Conservation (phyloP, 2,888 invertebrate genomes). For the Byasa hedistus region DNA sequence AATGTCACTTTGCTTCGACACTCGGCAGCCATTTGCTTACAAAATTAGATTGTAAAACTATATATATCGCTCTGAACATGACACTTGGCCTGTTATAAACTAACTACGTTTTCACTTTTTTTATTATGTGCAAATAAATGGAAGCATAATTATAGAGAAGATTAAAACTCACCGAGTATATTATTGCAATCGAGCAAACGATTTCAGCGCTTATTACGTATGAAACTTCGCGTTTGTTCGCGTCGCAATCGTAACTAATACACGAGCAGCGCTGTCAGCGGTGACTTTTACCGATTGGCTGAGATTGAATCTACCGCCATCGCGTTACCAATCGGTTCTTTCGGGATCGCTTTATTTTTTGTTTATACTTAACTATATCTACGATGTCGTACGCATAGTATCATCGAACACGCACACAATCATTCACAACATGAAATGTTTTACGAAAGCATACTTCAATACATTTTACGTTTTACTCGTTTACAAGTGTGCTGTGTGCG, state of each 20-base stretch:
- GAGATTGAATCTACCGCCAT: constrained; percentile 69
- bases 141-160: constrained; percentile 44
- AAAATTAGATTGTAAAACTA: constrained; percentile 74
- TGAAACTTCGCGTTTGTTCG: constrained; percentile 69
- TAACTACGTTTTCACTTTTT: constrained; percentile 31
- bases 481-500: constrained; percentile 23
- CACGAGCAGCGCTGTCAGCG: constrained; percentile 61
- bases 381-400: constrained; percentile 52
- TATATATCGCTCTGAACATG: constrained; percentile 51
- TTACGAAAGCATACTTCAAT: constrained; percentile 39
- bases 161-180: constrained; percentile 68
- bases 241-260: constrained; percentile 67
- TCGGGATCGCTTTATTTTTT: constrained; percentile 69
- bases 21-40: constrained; percentile 80
- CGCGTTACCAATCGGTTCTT: constrained; percentile 56
- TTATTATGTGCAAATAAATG: constrained; percentile 35
- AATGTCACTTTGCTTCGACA: constrained; percentile 68
- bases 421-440: constrained; percentile 47
- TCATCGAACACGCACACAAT: constrained; percentile 60
- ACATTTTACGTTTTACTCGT: constrained; percentile 29
- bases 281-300: constrained; percentile 61
- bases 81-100: constrained; percentile 31
- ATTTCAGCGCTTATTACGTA: constrained; percentile 80
- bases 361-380: constrained; percentile 69
- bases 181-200: constrained; percentile 73